Conservation (phyloP, 2,888 invertebrate genomes). For the Watsonalla binaria region DNA sequence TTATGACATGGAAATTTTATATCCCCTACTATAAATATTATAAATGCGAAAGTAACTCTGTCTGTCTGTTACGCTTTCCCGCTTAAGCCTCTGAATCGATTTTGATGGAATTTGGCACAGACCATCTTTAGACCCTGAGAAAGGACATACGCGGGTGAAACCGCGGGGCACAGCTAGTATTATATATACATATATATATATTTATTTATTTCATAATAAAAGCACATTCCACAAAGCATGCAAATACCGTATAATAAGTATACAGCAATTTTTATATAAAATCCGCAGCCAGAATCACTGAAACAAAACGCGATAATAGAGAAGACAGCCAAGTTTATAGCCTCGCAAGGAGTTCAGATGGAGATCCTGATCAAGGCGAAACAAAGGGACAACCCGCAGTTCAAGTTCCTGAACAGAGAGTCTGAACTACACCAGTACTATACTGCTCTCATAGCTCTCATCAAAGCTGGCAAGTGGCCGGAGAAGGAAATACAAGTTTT, state of each 20-base stretch:
- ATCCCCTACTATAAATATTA: too few relatives aligned
- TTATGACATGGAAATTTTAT: too few relatives aligned
- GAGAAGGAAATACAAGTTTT: constrained; percentile 48
- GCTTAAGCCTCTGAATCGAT: too few relatives aligned
- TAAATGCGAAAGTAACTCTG: too few relatives aligned
- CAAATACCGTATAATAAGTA: not conserved
- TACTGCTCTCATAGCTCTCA: constrained; percentile 79
- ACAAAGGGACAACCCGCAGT: constrained; percentile 95
- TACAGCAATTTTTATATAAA: constrained; percentile 5
- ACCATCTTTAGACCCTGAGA: too few relatives aligned
- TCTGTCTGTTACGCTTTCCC: too few relatives aligned
- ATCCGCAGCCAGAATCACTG: constrained; percentile 87
- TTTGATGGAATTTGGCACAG: too few relatives aligned
- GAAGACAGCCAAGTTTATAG: constrained; percentile 94
- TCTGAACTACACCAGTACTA: constrained; percentile 93
- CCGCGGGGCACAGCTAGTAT: too few relatives aligned
- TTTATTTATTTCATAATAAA: too few relatives aligned
- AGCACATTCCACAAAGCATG: too few relatives aligned
- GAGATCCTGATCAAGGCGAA: constrained; percentile 99
- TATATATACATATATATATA: too few relatives aligned
- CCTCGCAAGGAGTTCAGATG: constrained; percentile 96
- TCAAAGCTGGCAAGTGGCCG: constrained; percentile 64
- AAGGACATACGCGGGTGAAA: too few relatives aligned
- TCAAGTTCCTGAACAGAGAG: constrained; percentile 94
- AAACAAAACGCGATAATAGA: constrained; percentile 97